Percentiles rank a stretch among this genome's conserved stretches.
Evolutionary conservation across 2,797 vertebrate genomes (phyloP).

Genomic region (Erpetoichthys calabaricus): DNA sequence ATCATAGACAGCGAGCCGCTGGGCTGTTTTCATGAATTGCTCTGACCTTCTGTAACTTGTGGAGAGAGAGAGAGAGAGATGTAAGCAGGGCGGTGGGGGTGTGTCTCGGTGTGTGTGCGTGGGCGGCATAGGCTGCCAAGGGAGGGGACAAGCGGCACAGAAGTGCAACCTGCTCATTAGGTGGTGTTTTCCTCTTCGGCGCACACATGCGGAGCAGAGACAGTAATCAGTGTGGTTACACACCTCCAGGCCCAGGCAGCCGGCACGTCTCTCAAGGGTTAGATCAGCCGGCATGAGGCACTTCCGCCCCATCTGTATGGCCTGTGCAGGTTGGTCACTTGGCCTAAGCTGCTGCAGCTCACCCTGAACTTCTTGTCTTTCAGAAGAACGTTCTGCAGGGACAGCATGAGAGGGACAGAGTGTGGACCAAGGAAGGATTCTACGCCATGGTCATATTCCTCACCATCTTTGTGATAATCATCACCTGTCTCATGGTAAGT

Average conservation of each 20-base stretch:
- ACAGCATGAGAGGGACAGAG: slow-evolving; percentile 60
- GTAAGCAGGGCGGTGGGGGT: too few species aligned
- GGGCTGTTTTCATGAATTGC: neutral
- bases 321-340: too few species aligned
- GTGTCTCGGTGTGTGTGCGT: slow-evolving; percentile 1
- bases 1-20: neutral
- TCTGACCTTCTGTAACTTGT: slow-evolving; percentile 28
- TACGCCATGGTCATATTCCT: slow-evolving; percentile 73
- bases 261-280: too few species aligned
- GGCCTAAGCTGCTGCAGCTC: too few species aligned
- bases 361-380: slow-evolving; percentile 15
- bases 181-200: slow-evolving; percentile 9
- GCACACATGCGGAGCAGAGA: neutral
- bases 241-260: neutral
- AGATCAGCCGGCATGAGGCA: too few species aligned
- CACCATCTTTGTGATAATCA: slow-evolving; percentile 72
- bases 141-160: slow-evolving; percentile 15
- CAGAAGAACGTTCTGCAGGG: slow-evolving; percentile 80
- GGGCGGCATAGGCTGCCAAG: slow-evolving; percentile 11
- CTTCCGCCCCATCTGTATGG: fast-evolving
- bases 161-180: slow-evolving; percentile 6
- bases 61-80: slow-evolving; percentile 10
- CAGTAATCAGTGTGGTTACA: slow-evolving; percentile 7
- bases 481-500: slow-evolving; percentile 80
- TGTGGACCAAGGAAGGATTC: slow-evolving; percentile 72